Evolutionary conservation across 2,113 vertebrate genomes (phyloP), one percentile per base, ranked within the genome.

Genomic region (Cephalopterus ornatus): DNA sequence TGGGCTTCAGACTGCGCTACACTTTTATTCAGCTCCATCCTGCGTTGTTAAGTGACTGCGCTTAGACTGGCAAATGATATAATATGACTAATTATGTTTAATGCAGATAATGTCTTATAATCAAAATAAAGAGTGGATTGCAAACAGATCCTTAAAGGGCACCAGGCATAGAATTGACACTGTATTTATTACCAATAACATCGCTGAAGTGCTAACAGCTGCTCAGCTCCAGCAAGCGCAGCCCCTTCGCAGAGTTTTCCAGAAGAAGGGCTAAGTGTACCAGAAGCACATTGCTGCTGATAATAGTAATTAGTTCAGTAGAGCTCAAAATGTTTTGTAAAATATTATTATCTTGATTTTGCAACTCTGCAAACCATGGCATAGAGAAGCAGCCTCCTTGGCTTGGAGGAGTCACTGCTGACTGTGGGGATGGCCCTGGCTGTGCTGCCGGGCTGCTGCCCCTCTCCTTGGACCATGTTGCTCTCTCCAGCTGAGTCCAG

Each of bases 161-260:
- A 86, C 61, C 21, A 81, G 85, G 50, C 96, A 44, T 87, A 83
- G 61, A 46, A 94, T 37, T 80, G 49, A 72, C n/a, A 26, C 93
- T 55, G 46, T 91, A 76, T 96, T 93, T 93, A 83, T 94, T 91
- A 88, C 92, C 92, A 62, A 15, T 93, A 24, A 27, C 82, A 50
- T 93, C 0, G 0, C 86, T 32, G 91, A 88, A 91, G 96, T 93
- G 92, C 75, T 85, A 86, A 81, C 96, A 97, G 93, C 97, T 97
- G 95, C 91, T 92, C 56, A 19, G 88, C 97, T 97, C 90, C 27
- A 6, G 95, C 94, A 96, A 95, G 79, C 61, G 85, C 76, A 12
- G 83, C 92, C 94, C 95, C 94, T 97, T 96, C 95, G 95, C 93
- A 70, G 97, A 97, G 93, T 95, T 95, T 92, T 85, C 83, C 88